Base-by-base conservation (phyloP, 2,888 invertebrate species). In the Lottia gigantea region DNA sequence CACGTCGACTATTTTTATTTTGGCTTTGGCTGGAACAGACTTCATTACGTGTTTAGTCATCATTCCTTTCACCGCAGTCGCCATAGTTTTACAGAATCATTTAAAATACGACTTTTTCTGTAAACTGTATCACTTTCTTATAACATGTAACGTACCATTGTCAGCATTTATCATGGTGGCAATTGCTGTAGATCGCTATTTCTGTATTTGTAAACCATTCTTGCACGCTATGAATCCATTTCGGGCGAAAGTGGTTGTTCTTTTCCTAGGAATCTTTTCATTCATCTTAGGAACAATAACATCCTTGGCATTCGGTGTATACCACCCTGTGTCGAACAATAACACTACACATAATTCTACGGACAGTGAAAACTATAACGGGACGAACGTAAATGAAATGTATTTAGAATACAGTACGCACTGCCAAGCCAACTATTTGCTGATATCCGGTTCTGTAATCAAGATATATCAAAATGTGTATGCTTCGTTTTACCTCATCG, bases 121-220 rank as follows among this genome's bases (percentile, higher is more conserved):
- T 70, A 85, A 83, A 68, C 23, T 81, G 1, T 85, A 86, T 73
- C 80, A 81, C 68, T 85, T 86, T 65, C 67, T 85, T 15, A 82
- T 85, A 67, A 85, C 83, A 14, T 84, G 83, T 47, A 83, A 79
- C 46, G 83, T 86, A 7, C 85, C 85, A 6, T 80, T 84, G 66
- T 84, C 86, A 15, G 82, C 85, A 12, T 83, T 86, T 69, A 82
- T 85, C 15, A 85, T 86, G 83, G 83, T 84, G 11, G 85, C 83
- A 23, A 86, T 86, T n/a, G 85, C 85, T 6, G 80, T 86, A 3
- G 86, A 86, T 71, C 72, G 86, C 1, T 86, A 85, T 73, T 78
- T 86, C 15, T 86, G 85, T 68, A 85, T 86, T 45, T 86, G 86
- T 70, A 83, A 83, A 67, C 86, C 86, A 14, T 84, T 84, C 68